Base-by-base conservation (phyloP, 2,888 invertebrate species). In the Caenorhabditis macrosperma region DNA sequence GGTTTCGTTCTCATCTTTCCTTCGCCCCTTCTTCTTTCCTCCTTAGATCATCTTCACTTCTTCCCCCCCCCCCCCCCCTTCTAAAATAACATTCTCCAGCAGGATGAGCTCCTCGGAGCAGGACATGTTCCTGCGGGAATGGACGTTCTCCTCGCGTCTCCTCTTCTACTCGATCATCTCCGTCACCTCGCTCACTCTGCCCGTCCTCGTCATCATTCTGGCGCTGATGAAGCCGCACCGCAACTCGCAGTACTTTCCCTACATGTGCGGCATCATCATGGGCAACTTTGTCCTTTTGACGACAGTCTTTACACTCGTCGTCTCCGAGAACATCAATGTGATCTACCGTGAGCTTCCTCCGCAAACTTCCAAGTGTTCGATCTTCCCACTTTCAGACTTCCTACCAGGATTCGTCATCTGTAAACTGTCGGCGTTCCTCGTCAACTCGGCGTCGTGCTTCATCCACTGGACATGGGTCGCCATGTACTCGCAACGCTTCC, bases 401-500 rank as follows among this genome's bases (percentile, higher is more conserved):
- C 30, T 76, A 4, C 82, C 80, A 17, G 82, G 83, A 9, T 78
- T 78, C 17, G 38, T 78, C 4, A 78, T 82, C 63, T 85, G 81
- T 55, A 84, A 84, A 61, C 48, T 84, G 33, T 76, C 64, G 12
- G 55, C 72, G 1, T 84, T 82, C 71, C 66, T 81, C 9, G 81
- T 81, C n/a, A 81, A 84, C 52, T 75, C 75, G 7, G 78, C 82
- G 5, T 78, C 82, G 10, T 82, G 84, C 55, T 82, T 82, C 67
- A 78, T 77, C 28, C 84, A 84, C 74, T 84, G 84, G 84, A 81
- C 81, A 20, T 84, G 82, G 82, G 84, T 84, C 35, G 77, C 71
- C 26, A 82, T 84, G 84, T 84, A 72, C 33, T 69, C 67, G 3
- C 77, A 77, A 61, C 35, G 76, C n/a, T 76, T 67, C 17, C 24